Base-by-base conservation (phyloP, 2,888 invertebrate species). In the Agrochola macilenta region DNA sequence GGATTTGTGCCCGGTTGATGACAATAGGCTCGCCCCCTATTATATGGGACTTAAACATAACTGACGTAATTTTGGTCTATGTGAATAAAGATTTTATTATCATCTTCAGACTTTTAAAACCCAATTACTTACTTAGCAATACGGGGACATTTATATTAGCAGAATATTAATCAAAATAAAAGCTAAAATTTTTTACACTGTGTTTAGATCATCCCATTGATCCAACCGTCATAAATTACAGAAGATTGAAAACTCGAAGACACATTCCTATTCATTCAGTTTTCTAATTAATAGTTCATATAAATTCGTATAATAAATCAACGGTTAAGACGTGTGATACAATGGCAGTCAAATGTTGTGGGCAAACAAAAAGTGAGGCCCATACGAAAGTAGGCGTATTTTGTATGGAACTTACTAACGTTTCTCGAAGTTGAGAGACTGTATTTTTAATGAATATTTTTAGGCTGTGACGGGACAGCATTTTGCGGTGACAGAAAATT, bases 281-380 rank as follows among this genome's bases (percentile, higher is more conserved):
- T 89, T 87, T 87, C 74, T 91, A 92, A 93, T 91, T 92, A 91
- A 92, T 92, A 90, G 87, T 89, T 88, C 81, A 88, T 91, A 90
- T 90, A 87, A 89, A 90, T 90, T 89, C 76, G 73, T 78, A 78
- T 87, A 80, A 92, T 92, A 92, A 92, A 92, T 93, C 92, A 91
- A 77, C 75, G 57, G 82, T 65, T 83, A 79, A 89, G 90, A 90
- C 89, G 84, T 87, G 80, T 79, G 65, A 74, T 81, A 91, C 90
- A 92, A 92, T 90, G 83, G 82, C 69, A 70, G 85, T 88, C 87
- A 87, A 87, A 89, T 86, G 83, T 87, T 91, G 90, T 91, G 88
- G 87, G 77, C 77, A 87, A 88, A 92, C 91, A 93, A 91, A 92
- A 91, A 90, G 79, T 84, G 79, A 57, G 83, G 80, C 83, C 86